These are phyloP conservation scores for Phyllotreta striolata DNA, from an alignment of 2,888 invertebrate species.

Conservation along the genomic window DNA sequence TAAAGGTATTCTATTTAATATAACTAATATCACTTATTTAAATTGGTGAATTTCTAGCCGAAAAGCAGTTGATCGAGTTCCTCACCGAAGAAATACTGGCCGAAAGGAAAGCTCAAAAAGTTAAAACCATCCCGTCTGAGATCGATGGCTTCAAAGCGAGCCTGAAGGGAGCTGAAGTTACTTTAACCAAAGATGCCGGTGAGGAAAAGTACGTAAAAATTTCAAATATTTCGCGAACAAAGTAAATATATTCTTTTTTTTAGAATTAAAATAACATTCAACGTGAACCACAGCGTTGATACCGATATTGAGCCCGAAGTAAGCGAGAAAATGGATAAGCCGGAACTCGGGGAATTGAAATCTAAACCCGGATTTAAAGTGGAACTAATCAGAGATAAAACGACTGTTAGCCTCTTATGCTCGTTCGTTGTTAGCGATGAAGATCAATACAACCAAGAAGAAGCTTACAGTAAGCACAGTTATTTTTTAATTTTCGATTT, in stretches of 20 bases:
- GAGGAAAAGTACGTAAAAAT: constrained; percentile 72
- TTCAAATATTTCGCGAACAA: background rate
- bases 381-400: constrained; percentile 79
- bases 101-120: constrained; percentile 84
- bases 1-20: constrained; percentile 68
- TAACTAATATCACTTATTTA: no score
- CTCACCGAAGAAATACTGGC: constrained; percentile 92
- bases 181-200: constrained; percentile 75
- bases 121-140: constrained; percentile 76
- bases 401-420: constrained; percentile 85
- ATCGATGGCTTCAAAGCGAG: constrained; percentile 84
- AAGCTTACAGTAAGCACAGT: constrained; percentile 72
- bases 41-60: constrained; percentile 66
- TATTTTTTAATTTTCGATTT: background rate
- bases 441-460: constrained; percentile 62
- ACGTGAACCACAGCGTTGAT: constrained; percentile 95
- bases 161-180: constrained; percentile 84
- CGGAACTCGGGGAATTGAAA: constrained; percentile 83
- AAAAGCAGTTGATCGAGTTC: constrained; percentile 88
- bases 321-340: constrained; percentile 71
- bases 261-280: constrained; percentile 82
- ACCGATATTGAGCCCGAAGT: constrained; percentile 75
- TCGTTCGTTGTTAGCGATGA: constrained; percentile 74
- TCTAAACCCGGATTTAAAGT: constrained; percentile 93
- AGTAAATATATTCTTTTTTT: constrained; percentile 41